Base-by-base conservation (phyloP, 2,888 invertebrate species). In the Luperina testacea region DNA sequence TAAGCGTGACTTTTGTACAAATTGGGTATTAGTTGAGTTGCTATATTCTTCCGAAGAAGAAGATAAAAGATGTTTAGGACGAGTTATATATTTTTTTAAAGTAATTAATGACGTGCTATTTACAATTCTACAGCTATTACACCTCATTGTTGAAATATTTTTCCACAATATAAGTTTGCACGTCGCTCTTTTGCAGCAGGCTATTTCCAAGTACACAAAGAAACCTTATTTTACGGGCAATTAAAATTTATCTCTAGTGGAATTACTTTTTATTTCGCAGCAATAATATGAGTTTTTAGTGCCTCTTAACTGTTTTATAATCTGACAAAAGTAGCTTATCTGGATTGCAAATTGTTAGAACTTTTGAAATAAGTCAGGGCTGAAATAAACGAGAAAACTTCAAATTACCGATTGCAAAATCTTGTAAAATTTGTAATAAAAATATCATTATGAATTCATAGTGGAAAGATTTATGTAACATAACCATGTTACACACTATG, bases 381-480 rank as follows among this genome's bases (percentile, higher is more conserved):
- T 77, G 42, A 69, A 71, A 78, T 72, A 78, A 78, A 84, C 75
- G 71, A 80, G 79, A 74, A 85, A 85, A 81, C 68, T 83, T 87
- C 75, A 65, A 69, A 84, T 81, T 73, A 80, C 59, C n/a, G 67
- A 75, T 86, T 51, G 59, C 72, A 38, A 74, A 75, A 67, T 78
- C 61, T 80, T 77, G 32, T 80, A 45, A 80, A 81, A 84, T 81
- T 76, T 76, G 32, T 75, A 72, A 84, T 32, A 68, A 64, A 69
- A 83, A 83, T 65, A 75, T 57, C 1, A 69, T 63, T 64, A 80
- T 38, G 4, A 64, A 79, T 79, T 48, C 48, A 15, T 17, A 15
- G 57, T 51, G n/a, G 42, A 78, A 71, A 27, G 2, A 78, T 38
- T 73, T 65, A 20, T 48, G 27, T 42, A 71, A 78, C 24, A 2